Evolutionary conservation across 2,797 vertebrate genomes (phyloP), one percentile per base, ranked within the genome.

Genomic region (Cynopterus sphinx): DNA sequence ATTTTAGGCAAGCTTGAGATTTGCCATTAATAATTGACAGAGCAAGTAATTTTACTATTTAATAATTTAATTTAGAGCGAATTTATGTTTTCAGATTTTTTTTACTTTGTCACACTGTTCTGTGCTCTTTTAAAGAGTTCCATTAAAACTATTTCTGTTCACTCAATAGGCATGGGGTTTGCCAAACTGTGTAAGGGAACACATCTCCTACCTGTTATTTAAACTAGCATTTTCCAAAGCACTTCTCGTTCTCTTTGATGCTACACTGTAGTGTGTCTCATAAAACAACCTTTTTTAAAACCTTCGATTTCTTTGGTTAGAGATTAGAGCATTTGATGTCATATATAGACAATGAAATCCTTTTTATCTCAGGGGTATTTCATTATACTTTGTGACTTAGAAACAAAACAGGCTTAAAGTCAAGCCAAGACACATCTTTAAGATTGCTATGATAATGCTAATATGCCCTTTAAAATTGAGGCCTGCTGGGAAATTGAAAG

Each of bases 361-460:
- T 77, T 98, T 97, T 98, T 95, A 96, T 98, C 95, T 95, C 96
- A 71, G 53, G 94, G 83, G 79, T 79, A 87, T 97, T 98, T 98
- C 86, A 96, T 98, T 98, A 90, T 90, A 96, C 96, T 97, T 98
- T 70, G 91, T 17, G 77, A 95, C 95, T 98, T 93, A 94, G 96
- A 97, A 97, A 98, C 92, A 98, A 98, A 97, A 93, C 6, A 22
- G 26, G 93, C 87, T 97, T 96, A 96, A 97, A 96, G 96, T 95
- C 71, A 97, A 98, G 87, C 71, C 78, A 97, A 96, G n/a, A 43
- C 91, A 92, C 94, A 94, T 98, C 97, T 97, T 98, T 96, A 98
- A 98, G 98, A 98, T 98, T 91, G 93, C 93, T 96, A 84, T 97
- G 98, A 99, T 98, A 98, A 98, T 98, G 98, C 94, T 98, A 98